Conservation (phyloP, 92 coral and sea anemone species). For the Montipora capitata region DNA sequence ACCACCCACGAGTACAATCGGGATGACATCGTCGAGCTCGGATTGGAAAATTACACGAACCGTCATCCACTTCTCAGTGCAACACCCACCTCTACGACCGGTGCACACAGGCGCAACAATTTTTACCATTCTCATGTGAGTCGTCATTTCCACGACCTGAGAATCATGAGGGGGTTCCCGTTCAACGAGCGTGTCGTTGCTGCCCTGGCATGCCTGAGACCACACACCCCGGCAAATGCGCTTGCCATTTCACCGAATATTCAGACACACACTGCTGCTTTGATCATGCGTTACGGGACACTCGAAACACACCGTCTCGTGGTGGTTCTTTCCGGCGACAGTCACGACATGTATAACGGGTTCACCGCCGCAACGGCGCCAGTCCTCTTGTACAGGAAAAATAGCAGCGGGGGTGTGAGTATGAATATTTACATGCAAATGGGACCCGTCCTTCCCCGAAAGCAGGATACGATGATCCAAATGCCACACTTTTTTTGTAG, state of each 20-base stretch:
- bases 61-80: background rate
- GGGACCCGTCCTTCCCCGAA: conserved; percentile 9
- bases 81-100: background rate
- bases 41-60: background rate
- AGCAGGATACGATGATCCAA: background rate
- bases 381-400: background rate
- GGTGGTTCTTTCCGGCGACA: background rate
- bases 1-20: conserved; percentile 1
- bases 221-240: conserved; percentile 22
- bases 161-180: background rate
- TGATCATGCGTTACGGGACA: background rate
- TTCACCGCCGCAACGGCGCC: conserved; percentile 16
- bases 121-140: conserved; percentile 34
- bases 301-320: conserved; percentile 29
- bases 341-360: conserved; percentile 17
- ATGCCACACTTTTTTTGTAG: conserved; percentile 15
- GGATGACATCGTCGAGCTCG: background rate
- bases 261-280: conserved; percentile 15
- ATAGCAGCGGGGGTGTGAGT: background rate
- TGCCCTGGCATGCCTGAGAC: conserved; percentile 1
- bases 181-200: conserved; percentile 12
- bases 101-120: background rate
- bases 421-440: conserved; percentile 17
- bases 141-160: background rate
- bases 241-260: background rate